phyloP scores from a whole-genome alignment of 2,888 invertebrate genomes.

The Acanthosepion lycidas region DNA sequence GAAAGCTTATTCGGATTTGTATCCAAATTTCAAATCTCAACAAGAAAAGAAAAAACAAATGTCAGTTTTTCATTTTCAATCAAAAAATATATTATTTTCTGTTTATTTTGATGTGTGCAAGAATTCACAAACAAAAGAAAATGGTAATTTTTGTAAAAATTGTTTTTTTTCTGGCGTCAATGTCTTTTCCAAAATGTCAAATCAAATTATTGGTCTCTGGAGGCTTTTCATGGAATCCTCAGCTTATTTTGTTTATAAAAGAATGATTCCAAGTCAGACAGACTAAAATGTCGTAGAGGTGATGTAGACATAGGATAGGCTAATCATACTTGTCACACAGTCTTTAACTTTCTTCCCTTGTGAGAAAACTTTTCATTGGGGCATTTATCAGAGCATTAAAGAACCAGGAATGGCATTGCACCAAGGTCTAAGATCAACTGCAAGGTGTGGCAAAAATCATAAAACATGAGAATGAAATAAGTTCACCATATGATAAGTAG shows the following conservation, averaged over 20 bases:
- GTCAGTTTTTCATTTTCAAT: background rate
- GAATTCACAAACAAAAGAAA: background rate
- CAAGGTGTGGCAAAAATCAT: background rate
- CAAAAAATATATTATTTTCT: background rate
- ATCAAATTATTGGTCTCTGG: background rate
- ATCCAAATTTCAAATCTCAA: background rate
- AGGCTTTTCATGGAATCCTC: background rate
- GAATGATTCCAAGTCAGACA: background rate
- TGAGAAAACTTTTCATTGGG: background rate
- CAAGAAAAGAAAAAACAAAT: background rate
- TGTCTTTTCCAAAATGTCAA: background rate
- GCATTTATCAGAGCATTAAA: background rate
- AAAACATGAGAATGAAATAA: background rate
- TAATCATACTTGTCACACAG: background rate
- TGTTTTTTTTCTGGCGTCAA: background rate
- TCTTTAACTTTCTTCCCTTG: background rate
- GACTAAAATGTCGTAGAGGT: background rate
- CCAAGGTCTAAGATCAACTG: background rate
- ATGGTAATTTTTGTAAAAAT: constrained; percentile 3
- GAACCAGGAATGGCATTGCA: background rate
- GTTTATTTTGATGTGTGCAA: background rate
- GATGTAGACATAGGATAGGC: background rate
- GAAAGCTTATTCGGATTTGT: background rate
- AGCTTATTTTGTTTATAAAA: background rate
- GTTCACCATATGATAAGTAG: background rate